Conservation (phyloP, 2,888 invertebrate species). For the Patella caerulea region DNA sequence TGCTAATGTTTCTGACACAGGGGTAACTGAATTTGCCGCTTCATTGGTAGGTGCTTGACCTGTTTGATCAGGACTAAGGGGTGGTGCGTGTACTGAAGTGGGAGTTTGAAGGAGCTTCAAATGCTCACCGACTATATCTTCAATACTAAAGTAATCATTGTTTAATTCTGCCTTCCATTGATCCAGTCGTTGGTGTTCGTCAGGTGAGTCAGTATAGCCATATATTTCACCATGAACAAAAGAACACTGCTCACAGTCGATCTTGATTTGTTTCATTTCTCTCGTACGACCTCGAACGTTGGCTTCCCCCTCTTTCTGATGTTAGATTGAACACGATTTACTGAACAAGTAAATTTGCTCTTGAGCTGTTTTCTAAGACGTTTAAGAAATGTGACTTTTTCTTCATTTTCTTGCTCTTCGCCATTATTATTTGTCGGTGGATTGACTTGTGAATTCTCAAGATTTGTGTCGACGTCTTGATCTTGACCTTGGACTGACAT, state of each 20-base stretch:
- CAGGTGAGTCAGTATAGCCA: not conserved
- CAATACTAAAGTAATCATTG: not conserved
- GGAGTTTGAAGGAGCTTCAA: not conserved
- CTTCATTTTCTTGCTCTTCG: too few species aligned
- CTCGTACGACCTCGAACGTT: not conserved
- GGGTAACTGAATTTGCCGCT: too few species aligned
- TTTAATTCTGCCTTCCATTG: not conserved
- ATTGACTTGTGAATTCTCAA: too few species aligned
- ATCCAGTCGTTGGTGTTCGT: not conserved
- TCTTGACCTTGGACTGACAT: too few species aligned
- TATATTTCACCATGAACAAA: slow-evolving; percentile 4
- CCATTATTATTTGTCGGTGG: too few species aligned
- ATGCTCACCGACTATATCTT: not conserved
- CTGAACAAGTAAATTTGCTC: not conserved
- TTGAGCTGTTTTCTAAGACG: not conserved
- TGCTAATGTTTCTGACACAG: too few species aligned
- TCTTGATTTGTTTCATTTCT: not conserved
- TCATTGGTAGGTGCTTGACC: too few species aligned
- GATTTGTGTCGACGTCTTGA: too few species aligned
- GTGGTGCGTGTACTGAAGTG: too few species aligned
- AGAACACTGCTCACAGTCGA: not conserved
- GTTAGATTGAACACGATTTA: not conserved
- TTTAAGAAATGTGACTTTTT: too few species aligned
- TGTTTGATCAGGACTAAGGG: too few species aligned
- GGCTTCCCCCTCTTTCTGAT: not conserved